Percentiles rank a stretch among this genome's conserved stretches.
phyloP scores from a whole-genome alignment of 2,888 invertebrate genomes.

The Lithophane leautieri region DNA sequence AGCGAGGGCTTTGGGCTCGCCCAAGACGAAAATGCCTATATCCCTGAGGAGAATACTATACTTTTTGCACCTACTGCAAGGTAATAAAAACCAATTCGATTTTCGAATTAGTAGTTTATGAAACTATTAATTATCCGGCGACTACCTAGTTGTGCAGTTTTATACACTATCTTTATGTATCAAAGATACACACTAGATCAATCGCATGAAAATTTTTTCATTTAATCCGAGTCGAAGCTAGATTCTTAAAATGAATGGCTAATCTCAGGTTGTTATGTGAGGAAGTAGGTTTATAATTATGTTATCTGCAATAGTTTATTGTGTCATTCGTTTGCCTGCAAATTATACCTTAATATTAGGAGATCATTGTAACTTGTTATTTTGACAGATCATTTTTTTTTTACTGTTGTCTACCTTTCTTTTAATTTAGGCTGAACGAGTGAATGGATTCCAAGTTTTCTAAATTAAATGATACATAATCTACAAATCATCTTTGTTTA shows the following conservation, averaged over 20 bases:
- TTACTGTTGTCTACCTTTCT: not conserved
- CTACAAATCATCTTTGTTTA: conserved; percentile 4
- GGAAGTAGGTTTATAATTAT: conserved; percentile 1
- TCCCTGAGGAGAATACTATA: too few species aligned
- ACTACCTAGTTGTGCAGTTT: not conserved
- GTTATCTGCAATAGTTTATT: conserved; percentile 17
- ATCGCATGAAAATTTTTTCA: too few species aligned
- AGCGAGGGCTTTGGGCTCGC: too few species aligned
- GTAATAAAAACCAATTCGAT: too few species aligned
- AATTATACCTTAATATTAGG: conserved; percentile 10
- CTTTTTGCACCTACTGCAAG: too few species aligned
- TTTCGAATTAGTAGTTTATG: not conserved
- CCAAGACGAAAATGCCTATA: too few species aligned
- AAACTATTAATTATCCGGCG: not conserved
- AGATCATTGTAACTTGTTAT: conserved; percentile 5
- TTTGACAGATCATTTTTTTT: not conserved
- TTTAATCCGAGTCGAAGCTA: too few species aligned
- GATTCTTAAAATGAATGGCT: not conserved
- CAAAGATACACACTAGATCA: not conserved
- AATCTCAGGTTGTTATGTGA: not conserved
- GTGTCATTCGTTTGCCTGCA: conserved; percentile 8
- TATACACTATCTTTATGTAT: not conserved
- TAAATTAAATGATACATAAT: not conserved
- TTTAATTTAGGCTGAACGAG: not conserved
- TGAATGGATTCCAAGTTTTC: not conserved